Base-by-base conservation (phyloP, 2,113 vertebrate species). In the Ia io region DNA sequence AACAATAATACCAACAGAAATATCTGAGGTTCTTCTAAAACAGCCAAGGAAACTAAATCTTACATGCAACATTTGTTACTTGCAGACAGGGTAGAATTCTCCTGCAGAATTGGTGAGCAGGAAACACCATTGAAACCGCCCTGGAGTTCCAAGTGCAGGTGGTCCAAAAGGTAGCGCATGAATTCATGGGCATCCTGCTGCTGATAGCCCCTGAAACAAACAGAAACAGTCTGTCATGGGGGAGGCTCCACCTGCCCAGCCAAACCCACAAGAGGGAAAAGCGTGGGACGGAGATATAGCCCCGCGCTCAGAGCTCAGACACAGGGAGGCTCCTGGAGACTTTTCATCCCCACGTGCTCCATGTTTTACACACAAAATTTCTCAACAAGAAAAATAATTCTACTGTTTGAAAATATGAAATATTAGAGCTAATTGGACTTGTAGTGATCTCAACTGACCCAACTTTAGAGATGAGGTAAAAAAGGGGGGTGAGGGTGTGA, bases 121-220 rank as follows among this genome's bases (percentile, higher is more conserved):
- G 98, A 98, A 30, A 99, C 98, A 6, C 99, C 99, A 0, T 99
- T 99, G 97, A 98, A 98, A 86, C 98, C 99, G 8, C 98, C 98
- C 96, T 99, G 99, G 13, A 99, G 99, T 97, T 99, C 99, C 97
- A 99, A 96, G 98, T 99, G 99, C n/a, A 99, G 99, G 90, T 99
- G 99, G 97, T 99, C 99, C 98, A 99, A 95, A 88, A 99, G 98
- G 98, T 99, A 99, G 18, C 99, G 99, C 99, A 99, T 99, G 97
- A 99, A 99, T 96, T 99, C 99, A 0, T 99, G 99, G 87, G 99
- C 99, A 37, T 99, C 99, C 98, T 99, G 99, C 95, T 99, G 99
- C 98, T 99, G 99, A 96, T 99, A 99, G 7, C 99, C 99, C 98
- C 99, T 93, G n/a, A 95, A 97, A 22, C 67, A 74, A 94, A 59